Evolutionary conservation across 2,113 vertebrate genomes (phyloP).

Genomic region (Salvelinus sp.): DNA sequence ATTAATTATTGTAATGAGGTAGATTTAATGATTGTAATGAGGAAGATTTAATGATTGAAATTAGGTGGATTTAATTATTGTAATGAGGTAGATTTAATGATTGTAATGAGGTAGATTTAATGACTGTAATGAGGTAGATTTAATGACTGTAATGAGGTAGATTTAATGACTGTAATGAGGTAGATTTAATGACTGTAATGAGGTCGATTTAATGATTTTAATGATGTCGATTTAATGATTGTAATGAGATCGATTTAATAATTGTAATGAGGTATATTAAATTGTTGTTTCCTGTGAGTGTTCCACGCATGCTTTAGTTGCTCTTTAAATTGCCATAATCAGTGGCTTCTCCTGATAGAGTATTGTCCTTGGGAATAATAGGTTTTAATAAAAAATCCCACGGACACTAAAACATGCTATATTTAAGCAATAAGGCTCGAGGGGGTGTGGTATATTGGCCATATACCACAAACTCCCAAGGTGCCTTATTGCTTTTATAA

Average conservation of each 20-base stretch:
- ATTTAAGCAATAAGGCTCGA: conserved; percentile 6
- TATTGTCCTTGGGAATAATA: conserved; percentile 49
- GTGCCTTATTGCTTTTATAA: no score
- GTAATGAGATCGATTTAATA: no score
- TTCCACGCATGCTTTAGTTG: background rate
- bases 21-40: background rate
- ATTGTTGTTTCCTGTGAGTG: background rate
- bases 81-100: no score
- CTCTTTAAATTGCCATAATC: conserved; percentile 22
- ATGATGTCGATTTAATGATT: no score
- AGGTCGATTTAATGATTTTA: no score
- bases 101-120: background rate
- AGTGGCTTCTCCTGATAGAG: conserved; percentile 21
- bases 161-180: conserved; percentile 21
- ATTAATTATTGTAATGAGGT: conserved; percentile 37
- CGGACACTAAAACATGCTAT: conserved; percentile 44
- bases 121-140: no score
- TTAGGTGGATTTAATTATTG: no score
- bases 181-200: background rate
- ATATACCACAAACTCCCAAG: no score
- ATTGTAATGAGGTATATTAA: no score
- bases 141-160: conserved; percentile 26
- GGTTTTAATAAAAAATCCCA: conserved; percentile 54
- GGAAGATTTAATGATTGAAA: no score
- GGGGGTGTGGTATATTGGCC: no score